Base-by-base conservation (phyloP, 2,888 invertebrate genomes). In the Brassicogethes aeneus region DNA sequence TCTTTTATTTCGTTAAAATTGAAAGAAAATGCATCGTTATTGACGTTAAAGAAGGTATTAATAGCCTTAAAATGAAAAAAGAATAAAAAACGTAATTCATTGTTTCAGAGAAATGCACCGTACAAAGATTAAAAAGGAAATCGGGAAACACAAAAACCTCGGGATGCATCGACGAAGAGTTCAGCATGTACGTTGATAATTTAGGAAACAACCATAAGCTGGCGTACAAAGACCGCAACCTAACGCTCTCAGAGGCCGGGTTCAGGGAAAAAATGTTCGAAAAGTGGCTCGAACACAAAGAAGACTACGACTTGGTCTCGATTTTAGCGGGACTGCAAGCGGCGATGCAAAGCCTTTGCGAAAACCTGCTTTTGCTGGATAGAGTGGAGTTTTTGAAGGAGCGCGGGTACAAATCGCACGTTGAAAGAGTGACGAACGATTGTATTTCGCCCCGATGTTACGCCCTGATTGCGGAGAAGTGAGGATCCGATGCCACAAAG, bases 391-490 rank as follows among this genome's bases (percentile, higher is more conserved):
- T 65, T 56, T 60, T 77, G 42, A 59, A 59, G 33, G 60, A 64
- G 36, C 55, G 57, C n/a, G 61, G 67, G 13, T 39, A 69, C 51
- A 63, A 56, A 54, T 75, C 63, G 64, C 66, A 61, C 37, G 72
- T 73, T 50, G 72, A 73, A 52, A 77, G 75, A 62, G 72, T 82
- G 43, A 72, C 79, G 44, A 68, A 81, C 58, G 77, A 77, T 47
- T 64, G 64, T 41, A 64, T 77, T 49, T 83, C 83, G n/a, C 82
- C 83, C 0, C 70, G 82, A 54, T 80, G 81, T 62, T 70, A 74
- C 51, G 80, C 76, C 23, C 62, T 82, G 46, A 56, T 79, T 48
- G 77, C 76, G 40, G 61, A 61, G 54, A 79, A 78, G 30, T 34
- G n/a, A n/a, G n/a, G n/a, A n/a, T n/a, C n/a, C n/a, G n/a, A n/a